Base-by-base conservation (phyloP, 2,888 invertebrate species). In the Scaptodrosophila latifasciaeformis region DNA sequence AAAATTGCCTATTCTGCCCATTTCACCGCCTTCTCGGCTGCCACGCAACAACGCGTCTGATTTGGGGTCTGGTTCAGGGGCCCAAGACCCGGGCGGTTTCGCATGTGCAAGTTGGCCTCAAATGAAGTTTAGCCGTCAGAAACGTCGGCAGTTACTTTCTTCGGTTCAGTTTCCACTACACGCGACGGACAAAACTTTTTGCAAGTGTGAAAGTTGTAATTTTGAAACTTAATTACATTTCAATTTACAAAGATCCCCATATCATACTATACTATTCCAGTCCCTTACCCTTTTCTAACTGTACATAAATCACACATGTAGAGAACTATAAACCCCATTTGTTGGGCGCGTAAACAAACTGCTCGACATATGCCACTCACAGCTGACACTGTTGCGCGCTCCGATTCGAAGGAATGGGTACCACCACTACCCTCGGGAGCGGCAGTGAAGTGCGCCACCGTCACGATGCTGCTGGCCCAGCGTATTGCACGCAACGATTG, bases 401-500 rank as follows among this genome's bases (percentile, higher is more conserved):
- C 67, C 52, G 65, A 69, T 15, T 70, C 76, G 21, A 57, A 52
- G 46, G 75, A 80, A 49, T 71, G 65, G 68, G 55, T 59, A 54
- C 45, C 54, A 19, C 62, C 70, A 0, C 54, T 51, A 3, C 59
- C 63, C 46, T 55, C 61, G 7, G 29, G 47, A 2, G 49, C 61
- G 43, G 65, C 59, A 51, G 62, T 61, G 31, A 76, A 70, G 46
- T 79, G 74, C 54, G 65, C 82, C 54, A 82, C 83, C 65, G 82
- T 84, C 30, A 83, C 84, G 54, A 82, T 84, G 83, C 82, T 84
- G 67, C 69, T 83, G 53, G 83, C 84, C 63, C 72, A 81, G 62
- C 70, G 79, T 46, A 83, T 82, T 55, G 70, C 74, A 67, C 80
- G 79, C 75, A 75, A 63, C 56, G 75, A 79, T 63, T 79, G 84